Conservation (phyloP, 2,113 vertebrate genomes). For the Nothobranchius kuhntae region DNA sequence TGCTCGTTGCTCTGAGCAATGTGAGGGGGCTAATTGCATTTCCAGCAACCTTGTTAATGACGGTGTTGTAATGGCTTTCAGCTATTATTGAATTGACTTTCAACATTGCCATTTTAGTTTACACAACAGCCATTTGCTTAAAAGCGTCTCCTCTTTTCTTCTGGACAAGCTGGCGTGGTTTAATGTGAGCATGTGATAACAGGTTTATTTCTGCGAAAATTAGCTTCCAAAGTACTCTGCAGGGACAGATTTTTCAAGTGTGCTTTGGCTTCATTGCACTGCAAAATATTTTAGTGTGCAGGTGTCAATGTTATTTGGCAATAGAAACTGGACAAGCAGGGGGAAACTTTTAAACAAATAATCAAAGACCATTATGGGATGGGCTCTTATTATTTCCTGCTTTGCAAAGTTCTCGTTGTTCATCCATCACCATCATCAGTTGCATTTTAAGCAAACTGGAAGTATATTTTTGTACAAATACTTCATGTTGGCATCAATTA, state of each 20-base stretch:
- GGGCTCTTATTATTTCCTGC: too few species aligned
- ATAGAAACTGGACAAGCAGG: conserved; percentile 12
- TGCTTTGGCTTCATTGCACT: conserved; percentile 38
- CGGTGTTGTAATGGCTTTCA: conserved; percentile 67
- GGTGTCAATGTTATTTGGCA: conserved; percentile 45
- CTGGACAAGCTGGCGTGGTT: conserved; percentile 52
- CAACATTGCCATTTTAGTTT: conserved; percentile 56
- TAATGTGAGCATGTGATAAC: conserved; percentile 58
- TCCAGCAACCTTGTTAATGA: conserved; percentile 67
- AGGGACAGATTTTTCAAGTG: conserved; percentile 50
- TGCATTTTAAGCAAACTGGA: too few species aligned
- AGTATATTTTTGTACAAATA: too few species aligned
- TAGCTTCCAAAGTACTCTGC: conserved; percentile 34
- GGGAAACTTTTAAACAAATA: conserved; percentile 3
- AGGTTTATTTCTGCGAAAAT: conserved; percentile 59
- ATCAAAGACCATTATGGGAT: conserved; percentile 7
- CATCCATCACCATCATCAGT: too few species aligned
- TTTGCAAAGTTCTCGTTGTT: too few species aligned
- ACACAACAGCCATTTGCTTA: conserved; percentile 64
- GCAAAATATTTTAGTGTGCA: conserved; percentile 43
- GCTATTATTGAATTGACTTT: conserved; percentile 58
- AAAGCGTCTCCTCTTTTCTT: conserved; percentile 60
- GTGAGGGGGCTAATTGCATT: conserved; percentile 72
- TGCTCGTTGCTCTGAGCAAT: conserved; percentile 55
- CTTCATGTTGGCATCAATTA: too few species aligned